Percentiles rank a stretch among this genome's conserved stretches.
Conservation (phyloP, 2,888 invertebrate genomes). For the Nycteola revayana region DNA sequence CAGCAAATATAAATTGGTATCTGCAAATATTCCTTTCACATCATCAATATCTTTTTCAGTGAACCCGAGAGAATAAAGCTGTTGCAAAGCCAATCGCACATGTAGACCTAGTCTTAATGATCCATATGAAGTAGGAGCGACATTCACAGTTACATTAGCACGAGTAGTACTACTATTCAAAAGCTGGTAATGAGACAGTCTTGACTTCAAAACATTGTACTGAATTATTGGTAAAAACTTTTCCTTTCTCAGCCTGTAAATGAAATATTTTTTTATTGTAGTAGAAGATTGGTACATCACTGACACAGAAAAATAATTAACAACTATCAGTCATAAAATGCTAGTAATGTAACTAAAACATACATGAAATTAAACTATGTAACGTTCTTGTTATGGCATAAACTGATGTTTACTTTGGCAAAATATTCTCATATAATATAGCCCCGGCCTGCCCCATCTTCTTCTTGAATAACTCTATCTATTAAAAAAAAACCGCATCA, state of each 20-base stretch:
- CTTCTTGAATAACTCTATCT: no score
- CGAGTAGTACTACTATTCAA: constrained; percentile 82
- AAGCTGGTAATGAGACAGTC: constrained; percentile 88
- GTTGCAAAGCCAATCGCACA: constrained; percentile 87
- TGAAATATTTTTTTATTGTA: neutral
- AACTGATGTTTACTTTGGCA: no score
- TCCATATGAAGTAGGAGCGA: constrained; percentile 90
- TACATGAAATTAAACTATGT: no score
- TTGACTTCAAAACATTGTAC: constrained; percentile 91
- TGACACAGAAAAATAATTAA: no score
- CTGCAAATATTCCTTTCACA: constrained; percentile 97
- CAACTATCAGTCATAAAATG: no score
- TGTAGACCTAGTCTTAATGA: constrained; percentile 89
- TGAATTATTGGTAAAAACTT: constrained; percentile 92
- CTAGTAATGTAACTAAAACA: no score
- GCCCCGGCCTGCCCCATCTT: no score
- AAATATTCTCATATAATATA: no score
- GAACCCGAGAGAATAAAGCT: constrained; percentile 90
- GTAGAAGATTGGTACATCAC: no score
- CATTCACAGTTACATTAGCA: constrained; percentile 86
- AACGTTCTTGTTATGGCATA: no score
- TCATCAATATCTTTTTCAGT: constrained; percentile 97
- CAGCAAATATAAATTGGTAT: constrained; percentile 95
- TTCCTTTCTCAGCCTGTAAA: constrained; percentile 81
- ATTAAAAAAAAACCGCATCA: no score